These are phyloP conservation scores for Psephotus haematonotus DNA, from an alignment of 2,113 vertebrate genomes.

Conservation along the genomic window DNA sequence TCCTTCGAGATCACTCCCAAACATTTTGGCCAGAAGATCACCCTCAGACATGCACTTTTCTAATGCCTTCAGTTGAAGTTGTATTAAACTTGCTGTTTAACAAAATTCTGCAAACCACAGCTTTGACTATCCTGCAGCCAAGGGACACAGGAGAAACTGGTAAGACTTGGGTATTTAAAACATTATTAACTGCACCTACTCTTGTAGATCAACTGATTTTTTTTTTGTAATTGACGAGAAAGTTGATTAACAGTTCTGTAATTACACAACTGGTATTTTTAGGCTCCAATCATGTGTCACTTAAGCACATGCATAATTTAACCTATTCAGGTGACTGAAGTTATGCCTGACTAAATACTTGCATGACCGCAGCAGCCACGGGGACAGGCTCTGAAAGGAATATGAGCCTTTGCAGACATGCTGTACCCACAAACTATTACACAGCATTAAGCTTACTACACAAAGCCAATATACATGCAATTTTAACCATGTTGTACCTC, in stretches of 20 bases:
- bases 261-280: conserved; percentile 44
- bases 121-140: not conserved
- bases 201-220: not conserved
- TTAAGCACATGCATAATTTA: conserved; percentile 20
- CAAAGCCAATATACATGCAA: not conserved
- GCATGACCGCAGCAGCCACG: not conserved
- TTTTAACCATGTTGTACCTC: not conserved
- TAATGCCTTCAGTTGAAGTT: not conserved
- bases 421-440: not conserved
- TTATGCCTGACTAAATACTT: not conserved
- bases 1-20: not conserved
- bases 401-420: not conserved
- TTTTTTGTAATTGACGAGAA: conserved; percentile 34
- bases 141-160: not conserved
- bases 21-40: not conserved
- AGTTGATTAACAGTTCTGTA: conserved; percentile 49
- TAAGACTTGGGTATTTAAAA: not conserved
- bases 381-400: not conserved
- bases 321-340: conserved; percentile 13
- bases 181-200: conserved; percentile 5
- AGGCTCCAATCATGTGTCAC: conserved; percentile 11
- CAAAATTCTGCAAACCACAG: not conserved
- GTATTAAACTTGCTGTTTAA: not conserved
- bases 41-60: not conserved
- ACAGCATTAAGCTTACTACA: not conserved